Conservation (phyloP, 2,888 invertebrate species). For the Sepiola atlantica region DNA sequence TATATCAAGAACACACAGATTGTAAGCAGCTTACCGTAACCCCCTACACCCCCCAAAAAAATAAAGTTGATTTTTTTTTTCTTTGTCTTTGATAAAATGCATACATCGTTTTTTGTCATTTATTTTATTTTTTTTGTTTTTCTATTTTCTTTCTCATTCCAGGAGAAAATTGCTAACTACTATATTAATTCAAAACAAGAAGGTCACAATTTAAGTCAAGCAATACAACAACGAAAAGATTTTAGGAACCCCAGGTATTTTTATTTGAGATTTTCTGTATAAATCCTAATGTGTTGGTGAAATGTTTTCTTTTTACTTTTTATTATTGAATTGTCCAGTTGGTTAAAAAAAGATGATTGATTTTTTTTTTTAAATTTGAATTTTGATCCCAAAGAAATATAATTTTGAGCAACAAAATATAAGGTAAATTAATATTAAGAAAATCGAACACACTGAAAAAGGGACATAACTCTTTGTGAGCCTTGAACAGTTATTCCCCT, state of each 20-base stretch:
- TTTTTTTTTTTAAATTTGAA: too few relatives aligned
- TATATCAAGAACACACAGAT: too few relatives aligned
- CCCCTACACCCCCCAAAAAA: too few relatives aligned
- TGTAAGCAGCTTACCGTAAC: too few relatives aligned
- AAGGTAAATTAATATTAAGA: too few relatives aligned
- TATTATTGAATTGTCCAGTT: background rate
- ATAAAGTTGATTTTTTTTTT: background rate
- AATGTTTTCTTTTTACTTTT: too few relatives aligned
- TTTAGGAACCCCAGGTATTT: constrained; percentile 89
- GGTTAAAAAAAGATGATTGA: background rate
- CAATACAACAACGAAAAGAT: constrained; percentile 92
- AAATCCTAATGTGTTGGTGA: background rate
- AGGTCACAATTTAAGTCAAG: constrained; percentile 89
- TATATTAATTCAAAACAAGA: constrained; percentile 82
- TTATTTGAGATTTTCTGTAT: background rate
- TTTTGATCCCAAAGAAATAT: too few relatives aligned
- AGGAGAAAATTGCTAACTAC: constrained; percentile 86
- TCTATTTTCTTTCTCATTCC: constrained; percentile 51
- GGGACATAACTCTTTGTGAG: too few relatives aligned
- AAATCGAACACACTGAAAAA: too few relatives aligned
- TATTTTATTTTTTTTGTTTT: constrained; percentile 34
- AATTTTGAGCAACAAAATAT: too few relatives aligned
- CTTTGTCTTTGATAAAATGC: background rate
- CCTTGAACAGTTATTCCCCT: too few relatives aligned
- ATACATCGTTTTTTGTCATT: too few relatives aligned